Conservation (phyloP, 2,797 vertebrate species). For the Syngnathus acus region DNA sequence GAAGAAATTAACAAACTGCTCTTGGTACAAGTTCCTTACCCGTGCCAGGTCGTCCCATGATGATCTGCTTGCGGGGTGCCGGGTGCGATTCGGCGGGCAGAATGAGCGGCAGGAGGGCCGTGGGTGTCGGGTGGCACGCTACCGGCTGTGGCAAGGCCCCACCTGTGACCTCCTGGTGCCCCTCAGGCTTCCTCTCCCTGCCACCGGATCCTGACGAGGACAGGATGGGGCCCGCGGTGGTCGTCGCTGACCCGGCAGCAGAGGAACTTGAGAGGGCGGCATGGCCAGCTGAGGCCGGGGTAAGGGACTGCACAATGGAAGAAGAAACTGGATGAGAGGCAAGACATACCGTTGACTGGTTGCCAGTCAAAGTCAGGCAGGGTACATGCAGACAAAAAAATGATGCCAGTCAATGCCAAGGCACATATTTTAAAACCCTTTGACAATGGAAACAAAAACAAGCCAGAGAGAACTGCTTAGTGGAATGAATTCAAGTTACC, state of each 20-base stretch:
- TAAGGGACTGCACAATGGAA: constrained; percentile 53
- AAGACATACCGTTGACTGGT: no score
- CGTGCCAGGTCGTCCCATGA: constrained; percentile 89
- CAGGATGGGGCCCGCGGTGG: constrained; percentile 42
- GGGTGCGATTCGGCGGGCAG: constrained; percentile 86
- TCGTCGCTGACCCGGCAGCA: constrained; percentile 44
- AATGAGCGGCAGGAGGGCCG: constrained; percentile 85
- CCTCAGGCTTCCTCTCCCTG: constrained; percentile 64
- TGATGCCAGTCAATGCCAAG: background rate
- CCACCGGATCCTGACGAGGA: constrained; percentile 66
- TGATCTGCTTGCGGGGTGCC: constrained; percentile 87
- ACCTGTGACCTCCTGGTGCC: constrained; percentile 61
- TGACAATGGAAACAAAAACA: background rate
- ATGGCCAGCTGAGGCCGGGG: constrained; percentile 53
- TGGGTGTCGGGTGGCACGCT: constrained; percentile 88
- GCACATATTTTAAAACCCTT: background rate
- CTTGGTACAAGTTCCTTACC: constrained; percentile 60
- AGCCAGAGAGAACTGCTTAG: background rate
- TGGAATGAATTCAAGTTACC: background rate
- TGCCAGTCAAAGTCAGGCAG: background rate
- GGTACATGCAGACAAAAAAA: background rate
- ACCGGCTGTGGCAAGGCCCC: constrained; percentile 78
- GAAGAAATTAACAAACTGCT: background rate
- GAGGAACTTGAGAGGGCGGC: constrained; percentile 58
- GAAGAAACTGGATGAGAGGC: background rate